Base-by-base conservation (phyloP, 2,888 invertebrate species). In the Drosophila ustulata region DNA sequence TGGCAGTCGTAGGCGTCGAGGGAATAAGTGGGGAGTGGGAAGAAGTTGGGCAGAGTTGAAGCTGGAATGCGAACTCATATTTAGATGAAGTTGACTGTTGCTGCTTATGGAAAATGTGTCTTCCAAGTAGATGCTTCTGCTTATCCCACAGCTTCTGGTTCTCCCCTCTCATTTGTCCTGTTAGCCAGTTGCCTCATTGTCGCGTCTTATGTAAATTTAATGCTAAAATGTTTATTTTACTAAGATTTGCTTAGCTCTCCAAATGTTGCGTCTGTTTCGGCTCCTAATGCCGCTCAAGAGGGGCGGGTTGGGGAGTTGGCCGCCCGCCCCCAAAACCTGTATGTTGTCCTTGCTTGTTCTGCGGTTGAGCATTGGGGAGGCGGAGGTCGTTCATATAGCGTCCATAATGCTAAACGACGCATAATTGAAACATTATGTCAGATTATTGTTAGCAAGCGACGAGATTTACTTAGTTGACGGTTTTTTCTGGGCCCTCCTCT, bases 401-500 rank as follows among this genome's bases (percentile, higher is more conserved):
- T 74, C 78, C 75, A 73, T 82, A 83, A 83, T 77, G 82, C 88
- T 90, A 89, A 90, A 89, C 90, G 89, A 74, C 78, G 84, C 88
- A 83, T 90, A 89, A 90, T 90, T 90, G 89, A 88, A 84, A 86
- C 89, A 90, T 89, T 83, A 90, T 89, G 89, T 88, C 89, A 80
- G 89, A 89, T 90, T 89, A 90, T 89, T 89, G 87, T 86, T 83
- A 76, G 83, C 89, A 85, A 85, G 69, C 87, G 83, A 47, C 55
- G 55, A 88, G 83, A 83, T 83, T 90, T 89, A 85, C 89, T 80
- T 86, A 82, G 89, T 80, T 72, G 81, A 78, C 87, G 51, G 59
- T 84, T 75, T 88, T 73, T 87, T 66, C 11, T 41, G 30, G 18
- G 1, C 18, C 18, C 37, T 41, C 30, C 13, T 8, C 25, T 30